Percentiles rank a stretch among this genome's conserved stretches.
Evolutionary conservation across 2,888 invertebrate species (phyloP).

Genomic region (Strigamia crassipes): DNA sequence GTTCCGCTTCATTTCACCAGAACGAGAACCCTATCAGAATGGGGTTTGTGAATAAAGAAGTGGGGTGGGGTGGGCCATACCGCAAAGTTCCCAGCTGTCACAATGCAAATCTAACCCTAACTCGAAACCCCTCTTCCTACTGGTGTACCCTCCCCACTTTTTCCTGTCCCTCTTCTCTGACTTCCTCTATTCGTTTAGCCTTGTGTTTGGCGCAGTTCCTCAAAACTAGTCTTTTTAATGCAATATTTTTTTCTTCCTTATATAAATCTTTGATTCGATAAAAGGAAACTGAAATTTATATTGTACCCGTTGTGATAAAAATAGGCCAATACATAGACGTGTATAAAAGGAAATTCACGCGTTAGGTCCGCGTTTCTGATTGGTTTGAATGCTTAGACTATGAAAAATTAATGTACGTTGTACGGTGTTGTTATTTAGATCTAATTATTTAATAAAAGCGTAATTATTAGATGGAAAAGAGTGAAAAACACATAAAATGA

Average conservation of each 20-base stretch:
- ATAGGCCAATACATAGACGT: no score
- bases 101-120: constrained; percentile 22
- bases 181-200: not conserved
- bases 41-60: not conserved
- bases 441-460: not conserved
- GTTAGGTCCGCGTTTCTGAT: no score
- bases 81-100: constrained; percentile 11
- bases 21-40: constrained; percentile 5
- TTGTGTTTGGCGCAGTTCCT: not conserved
- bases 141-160: not conserved
- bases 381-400: no score
- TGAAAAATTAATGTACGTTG: not conserved
- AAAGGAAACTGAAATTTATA: no score
- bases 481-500: not conserved
- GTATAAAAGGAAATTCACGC: no score
- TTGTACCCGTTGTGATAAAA: no score
- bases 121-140: not conserved
- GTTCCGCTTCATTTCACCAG: constrained; percentile 13
- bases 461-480: not conserved
- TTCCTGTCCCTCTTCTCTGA: not conserved
- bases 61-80: not conserved
- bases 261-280: no score
- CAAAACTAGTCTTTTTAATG: not conserved
- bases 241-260: not conserved
- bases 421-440: not conserved